phyloP scores from a whole-genome alignment of 2,113 vertebrate genomes.

The Pseudolaguvia tuberculata region DNA sequence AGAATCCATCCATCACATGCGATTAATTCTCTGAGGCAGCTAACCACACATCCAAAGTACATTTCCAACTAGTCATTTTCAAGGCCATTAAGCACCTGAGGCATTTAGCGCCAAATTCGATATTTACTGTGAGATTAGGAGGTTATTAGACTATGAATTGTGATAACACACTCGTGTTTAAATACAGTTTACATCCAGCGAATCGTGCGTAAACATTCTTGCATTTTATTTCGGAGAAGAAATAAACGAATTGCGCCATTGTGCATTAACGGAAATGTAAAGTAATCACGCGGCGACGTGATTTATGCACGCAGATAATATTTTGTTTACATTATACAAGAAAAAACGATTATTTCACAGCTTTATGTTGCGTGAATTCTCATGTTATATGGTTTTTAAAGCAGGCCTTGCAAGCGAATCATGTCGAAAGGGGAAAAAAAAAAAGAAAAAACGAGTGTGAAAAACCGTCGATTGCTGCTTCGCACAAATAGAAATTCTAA shows the following conservation, averaged over 20 bases:
- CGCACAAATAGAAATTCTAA: neutral
- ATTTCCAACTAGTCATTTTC: slow-evolving; percentile 89
- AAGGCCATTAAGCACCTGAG: slow-evolving; percentile 88
- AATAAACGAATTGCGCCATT: slow-evolving; percentile 67
- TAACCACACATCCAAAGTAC: slow-evolving; percentile 92
- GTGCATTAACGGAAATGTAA: slow-evolving; percentile 88
- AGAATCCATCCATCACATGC: slow-evolving; percentile 46
- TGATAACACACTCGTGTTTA: slow-evolving; percentile 83
- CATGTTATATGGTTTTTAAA: neutral
- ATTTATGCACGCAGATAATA: slow-evolving; percentile 71
- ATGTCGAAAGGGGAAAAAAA: too few species aligned
- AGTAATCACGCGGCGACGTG: slow-evolving; percentile 77
- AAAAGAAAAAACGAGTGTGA: neutral
- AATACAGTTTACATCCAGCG: slow-evolving; percentile 78
- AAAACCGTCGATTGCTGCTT: too few species aligned
- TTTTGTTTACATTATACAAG: neutral
- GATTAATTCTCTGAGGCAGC: slow-evolving; percentile 63
- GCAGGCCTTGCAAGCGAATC: neutral
- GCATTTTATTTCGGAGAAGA: slow-evolving; percentile 41
- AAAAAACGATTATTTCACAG: neutral
- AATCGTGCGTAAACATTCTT: neutral
- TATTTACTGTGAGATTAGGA: slow-evolving; percentile 80
- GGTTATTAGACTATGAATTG: slow-evolving; percentile 81
- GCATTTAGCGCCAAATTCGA: slow-evolving; percentile 90
- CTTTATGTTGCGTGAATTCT: neutral